phyloP scores from a whole-genome alignment of 2,888 invertebrate species.

The Melanotus villosus region DNA sequence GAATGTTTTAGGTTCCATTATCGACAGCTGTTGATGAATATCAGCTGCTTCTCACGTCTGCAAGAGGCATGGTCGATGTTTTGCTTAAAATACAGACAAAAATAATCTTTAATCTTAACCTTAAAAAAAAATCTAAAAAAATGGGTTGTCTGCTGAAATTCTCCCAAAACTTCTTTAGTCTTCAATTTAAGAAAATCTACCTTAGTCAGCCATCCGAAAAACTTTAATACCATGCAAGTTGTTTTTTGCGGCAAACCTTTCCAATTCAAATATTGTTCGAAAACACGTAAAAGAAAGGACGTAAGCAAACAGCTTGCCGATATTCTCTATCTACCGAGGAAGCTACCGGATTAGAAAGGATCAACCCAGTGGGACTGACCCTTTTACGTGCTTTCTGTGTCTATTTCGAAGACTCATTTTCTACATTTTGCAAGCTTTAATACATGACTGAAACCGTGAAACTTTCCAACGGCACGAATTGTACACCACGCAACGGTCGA shows the following conservation, averaged over 20 bases:
- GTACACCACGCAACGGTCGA: neutral
- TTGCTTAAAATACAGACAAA: too few species aligned
- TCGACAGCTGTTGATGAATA: neutral
- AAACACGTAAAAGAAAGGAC: neutral
- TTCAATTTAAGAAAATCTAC: too few species aligned
- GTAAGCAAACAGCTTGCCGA: neutral
- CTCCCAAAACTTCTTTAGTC: too few species aligned
- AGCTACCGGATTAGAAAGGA: neutral
- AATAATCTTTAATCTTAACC: too few species aligned
- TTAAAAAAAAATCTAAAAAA: too few species aligned
- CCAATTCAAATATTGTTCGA: neutral
- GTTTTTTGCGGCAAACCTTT: too few species aligned
- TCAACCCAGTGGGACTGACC: constrained; percentile 4
- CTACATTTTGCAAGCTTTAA: neutral
- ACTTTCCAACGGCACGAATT: neutral
- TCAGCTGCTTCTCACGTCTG: neutral
- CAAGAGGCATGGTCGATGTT: too few species aligned
- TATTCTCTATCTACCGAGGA: neutral
- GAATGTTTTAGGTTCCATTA: neutral
- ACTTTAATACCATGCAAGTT: too few species aligned
- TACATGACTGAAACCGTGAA: neutral
- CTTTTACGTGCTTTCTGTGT: neutral
- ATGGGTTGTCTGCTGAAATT: too few species aligned
- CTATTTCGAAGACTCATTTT: neutral
- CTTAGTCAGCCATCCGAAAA: too few species aligned